These are phyloP conservation scores for Pseudonaja textilis DNA, from an alignment of 2,113 vertebrate species.

Conservation along the genomic window DNA sequence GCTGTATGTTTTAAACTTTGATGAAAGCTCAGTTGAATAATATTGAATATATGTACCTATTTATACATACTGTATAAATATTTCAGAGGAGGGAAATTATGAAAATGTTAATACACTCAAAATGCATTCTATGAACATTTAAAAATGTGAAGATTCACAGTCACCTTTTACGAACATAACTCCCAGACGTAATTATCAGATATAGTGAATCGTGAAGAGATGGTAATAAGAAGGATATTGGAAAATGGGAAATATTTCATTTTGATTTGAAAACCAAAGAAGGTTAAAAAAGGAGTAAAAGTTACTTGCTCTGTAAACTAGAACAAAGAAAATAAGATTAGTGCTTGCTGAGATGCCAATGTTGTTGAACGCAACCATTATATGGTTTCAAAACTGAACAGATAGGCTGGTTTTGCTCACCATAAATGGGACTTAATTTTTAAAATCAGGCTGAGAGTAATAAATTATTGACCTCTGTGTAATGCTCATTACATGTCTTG, in stretches of 20 bases:
- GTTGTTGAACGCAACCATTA: neutral
- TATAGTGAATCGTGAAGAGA: neutral
- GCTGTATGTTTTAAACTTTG: neutral
- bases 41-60: neutral
- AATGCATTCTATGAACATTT: neutral
- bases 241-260: neutral
- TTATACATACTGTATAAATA: neutral
- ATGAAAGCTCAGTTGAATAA: neutral
- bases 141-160: neutral
- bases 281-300: neutral
- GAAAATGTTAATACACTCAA: neutral
- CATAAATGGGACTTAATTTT: neutral
- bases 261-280: neutral
- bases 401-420: neutral
- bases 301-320: neutral
- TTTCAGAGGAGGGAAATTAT: neutral
- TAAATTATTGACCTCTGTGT: neutral
- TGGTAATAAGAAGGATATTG: neutral
- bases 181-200: neutral
- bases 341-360: neutral
- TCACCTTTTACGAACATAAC: neutral
- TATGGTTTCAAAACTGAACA: neutral
- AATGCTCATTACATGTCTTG: neutral
- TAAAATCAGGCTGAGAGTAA: neutral
- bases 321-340: neutral